Percentiles rank a stretch among this genome's conserved stretches.
Evolutionary conservation across 2,888 invertebrate genomes (phyloP).

Genomic region (Sarcophaga variegata): DNA sequence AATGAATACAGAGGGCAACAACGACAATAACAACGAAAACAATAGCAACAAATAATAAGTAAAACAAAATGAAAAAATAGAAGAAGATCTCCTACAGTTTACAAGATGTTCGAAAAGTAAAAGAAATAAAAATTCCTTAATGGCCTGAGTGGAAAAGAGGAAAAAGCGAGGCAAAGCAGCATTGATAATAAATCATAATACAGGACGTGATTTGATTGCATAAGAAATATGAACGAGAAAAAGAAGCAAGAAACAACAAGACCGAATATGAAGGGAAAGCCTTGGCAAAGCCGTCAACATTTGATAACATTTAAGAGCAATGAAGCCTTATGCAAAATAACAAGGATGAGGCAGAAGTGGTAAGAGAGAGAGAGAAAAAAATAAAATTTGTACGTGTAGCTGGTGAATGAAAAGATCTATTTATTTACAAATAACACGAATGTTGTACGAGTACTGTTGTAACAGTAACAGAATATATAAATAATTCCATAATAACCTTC

Average conservation of each 20-base stretch:
- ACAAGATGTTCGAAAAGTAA: too few relatives aligned
- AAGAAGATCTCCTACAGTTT: too few relatives aligned
- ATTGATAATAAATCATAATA: constrained; percentile 61
- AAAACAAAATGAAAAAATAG: too few relatives aligned
- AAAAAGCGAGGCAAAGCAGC: background rate
- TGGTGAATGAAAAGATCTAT: constrained; percentile 34
- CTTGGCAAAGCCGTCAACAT: constrained; percentile 45
- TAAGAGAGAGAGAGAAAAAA: background rate
- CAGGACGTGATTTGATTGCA: constrained; percentile 55
- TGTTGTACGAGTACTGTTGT: background rate
- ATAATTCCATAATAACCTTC: constrained; percentile 35
- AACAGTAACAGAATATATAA: constrained; percentile 30
- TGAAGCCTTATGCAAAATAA: background rate
- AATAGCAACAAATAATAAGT: background rate
- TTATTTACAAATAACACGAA: constrained; percentile 48
- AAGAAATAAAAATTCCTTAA: background rate
- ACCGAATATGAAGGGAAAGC: background rate
- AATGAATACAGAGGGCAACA: background rate
- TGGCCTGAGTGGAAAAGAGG: background rate
- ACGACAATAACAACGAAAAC: background rate
- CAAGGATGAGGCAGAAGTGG: too few relatives aligned
- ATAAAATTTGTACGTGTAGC: constrained; percentile 17
- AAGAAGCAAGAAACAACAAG: background rate
- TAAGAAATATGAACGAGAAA: background rate
- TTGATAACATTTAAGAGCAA: constrained; percentile 7